Evolutionary conservation across 2,113 vertebrate genomes (phyloP), one percentile per base, ranked within the genome.

Genomic region (Bubo blakistoni): DNA sequence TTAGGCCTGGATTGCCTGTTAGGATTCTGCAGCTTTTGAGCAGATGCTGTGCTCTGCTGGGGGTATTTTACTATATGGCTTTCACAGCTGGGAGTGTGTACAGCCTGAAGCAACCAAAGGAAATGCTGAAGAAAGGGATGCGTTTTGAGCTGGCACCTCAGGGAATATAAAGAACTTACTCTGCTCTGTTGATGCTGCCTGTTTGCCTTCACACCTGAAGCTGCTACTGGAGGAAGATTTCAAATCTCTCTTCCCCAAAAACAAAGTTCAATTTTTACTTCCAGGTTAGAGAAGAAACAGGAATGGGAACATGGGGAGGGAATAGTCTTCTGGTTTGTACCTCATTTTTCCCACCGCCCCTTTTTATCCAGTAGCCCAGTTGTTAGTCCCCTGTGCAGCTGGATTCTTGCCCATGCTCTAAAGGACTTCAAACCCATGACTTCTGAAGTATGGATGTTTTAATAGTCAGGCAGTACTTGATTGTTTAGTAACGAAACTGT

Each of bases 301-400:
- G 32, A 84, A 49, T 40, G 46, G 66, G n/a, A 86, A 73, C 13
- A 13, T 7, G 14, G 12, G 52, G 40, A 69, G 29, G 54, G 13
- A 25, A 17, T 4, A 29, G 18, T 73, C 36, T 25, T 92, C 30
- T 61, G 18, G 12, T 69, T 83, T 81, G 36, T 62, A 40, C 38
- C 13, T n/a, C 70, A 9, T 55, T 26, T 4, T 26, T 1, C 7
- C 14, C 6, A 30, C 1, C 0, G 1, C 25, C 46, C 6, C 3
- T 63, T 86, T 76, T 78, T 52, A 47, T 87, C 59, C 14, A 32
- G 0, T 54, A 81, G 36, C 32, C 57, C 36, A 30, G 38, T 11
- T 51, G 32, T 42, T 51, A 44, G 21, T 81, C 19, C 49, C 10
- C 1, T 8, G 32, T 26, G 40, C 42, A 38, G 20, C 67, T 92